Base-by-base conservation (phyloP, 2,888 invertebrate species). In the Pyrocoelia pectoralis region DNA sequence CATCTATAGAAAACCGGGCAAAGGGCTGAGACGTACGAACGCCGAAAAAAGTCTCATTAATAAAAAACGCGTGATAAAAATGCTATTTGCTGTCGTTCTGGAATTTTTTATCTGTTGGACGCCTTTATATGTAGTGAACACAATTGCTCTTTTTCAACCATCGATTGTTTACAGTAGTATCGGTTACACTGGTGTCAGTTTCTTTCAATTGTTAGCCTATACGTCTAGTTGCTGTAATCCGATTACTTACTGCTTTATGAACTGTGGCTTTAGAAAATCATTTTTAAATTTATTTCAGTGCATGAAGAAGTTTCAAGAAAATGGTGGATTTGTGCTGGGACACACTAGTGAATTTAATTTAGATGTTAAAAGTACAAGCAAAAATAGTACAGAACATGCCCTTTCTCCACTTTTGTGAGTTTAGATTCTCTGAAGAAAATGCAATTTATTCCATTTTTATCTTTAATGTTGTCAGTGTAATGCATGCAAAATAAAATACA, bases 91-190 rank as follows among this genome's bases (percentile, higher is more conserved):
- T 1, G 85, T 89, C 5, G 89, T 89, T 1, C 76, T 88, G n/a
- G 88, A 89, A 73, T 90, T 89, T 77, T 90, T 90, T 78, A 81
- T 89, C 53, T 90, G 89, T 76, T 90, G 89, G 89, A 87, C 89
- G 0, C 90, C 89, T 0, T 76, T 87, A 2, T 88, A 86, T 73
- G 80, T 86, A 68, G 80, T 88, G 61, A 86, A 86, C 71, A 87
- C 87, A 3, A 84, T 86, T 77, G 83, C 83, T 14, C 77, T 85
- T 14, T 85, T 86, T 72, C 83, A 85, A 68, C 79, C 82, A 0
- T 73, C 76, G 8, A 78, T 81, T 17, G 82, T 87, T 4, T 84
- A 85, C 72, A 78, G 81, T 19, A 77, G 77, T 12, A 75, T 86
- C 9, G 84, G 85, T 1, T 82, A 81, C 58, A 80, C 81, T 3